Conservation (phyloP, 2,888 invertebrate species). For the Chrysodeixis includens region DNA sequence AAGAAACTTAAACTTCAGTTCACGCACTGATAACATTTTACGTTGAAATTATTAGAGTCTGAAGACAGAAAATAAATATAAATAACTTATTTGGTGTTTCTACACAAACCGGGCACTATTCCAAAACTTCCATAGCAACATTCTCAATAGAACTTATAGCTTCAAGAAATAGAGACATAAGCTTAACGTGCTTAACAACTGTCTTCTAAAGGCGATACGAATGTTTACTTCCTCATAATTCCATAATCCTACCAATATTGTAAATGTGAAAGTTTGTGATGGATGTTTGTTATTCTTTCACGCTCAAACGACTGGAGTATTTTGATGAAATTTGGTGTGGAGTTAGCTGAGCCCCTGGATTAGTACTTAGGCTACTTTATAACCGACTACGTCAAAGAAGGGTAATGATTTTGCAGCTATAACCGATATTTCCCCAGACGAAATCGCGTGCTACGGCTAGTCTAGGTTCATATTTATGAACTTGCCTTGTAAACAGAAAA, state of each 20-base stretch:
- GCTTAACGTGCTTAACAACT: not conserved
- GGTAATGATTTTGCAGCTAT: too few species aligned
- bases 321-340: too few species aligned
- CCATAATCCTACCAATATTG: not conserved
- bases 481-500: not conserved
- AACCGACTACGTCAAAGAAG: too few species aligned
- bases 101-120: not conserved
- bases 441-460: too few species aligned
- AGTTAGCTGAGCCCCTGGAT: too few species aligned
- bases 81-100: not conserved
- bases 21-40: not conserved
- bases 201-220: not conserved
- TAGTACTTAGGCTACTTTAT: too few species aligned
- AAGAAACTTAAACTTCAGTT: not conserved
- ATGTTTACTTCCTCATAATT: slow-evolving; percentile 1
- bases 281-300: too few species aligned
- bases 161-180: not conserved
- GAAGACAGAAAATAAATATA: not conserved
- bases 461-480: too few species aligned
- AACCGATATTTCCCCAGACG: too few species aligned
- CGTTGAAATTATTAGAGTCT: not conserved
- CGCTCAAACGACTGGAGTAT: too few species aligned
- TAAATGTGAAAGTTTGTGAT: too few species aligned
- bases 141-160: not conserved
- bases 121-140: not conserved